These are phyloP conservation scores for Parasteatoda lunata DNA, from an alignment of 2,888 invertebrate species.

Conservation along the genomic window DNA sequence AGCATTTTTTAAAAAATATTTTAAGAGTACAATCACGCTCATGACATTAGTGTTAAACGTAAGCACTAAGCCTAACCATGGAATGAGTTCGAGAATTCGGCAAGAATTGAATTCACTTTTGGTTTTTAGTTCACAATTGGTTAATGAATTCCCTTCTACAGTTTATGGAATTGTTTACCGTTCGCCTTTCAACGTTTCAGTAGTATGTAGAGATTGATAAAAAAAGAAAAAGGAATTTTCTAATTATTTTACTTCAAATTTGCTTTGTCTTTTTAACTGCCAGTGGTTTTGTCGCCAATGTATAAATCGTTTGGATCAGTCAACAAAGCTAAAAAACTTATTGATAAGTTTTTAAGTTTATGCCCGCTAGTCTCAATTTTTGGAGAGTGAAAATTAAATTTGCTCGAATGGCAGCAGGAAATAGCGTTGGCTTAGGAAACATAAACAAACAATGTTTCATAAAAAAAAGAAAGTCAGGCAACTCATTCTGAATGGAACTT, in stretches of 20 bases:
- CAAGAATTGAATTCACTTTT: no score
- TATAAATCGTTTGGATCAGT: slow-evolving; percentile 54
- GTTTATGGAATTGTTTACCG: no score
- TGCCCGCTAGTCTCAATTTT: slow-evolving; percentile 21
- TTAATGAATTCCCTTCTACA: no score
- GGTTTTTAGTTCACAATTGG: no score
- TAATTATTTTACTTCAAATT: background rate
- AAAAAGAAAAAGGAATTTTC: background rate
- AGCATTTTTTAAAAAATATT: no score
- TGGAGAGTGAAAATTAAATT: slow-evolving; percentile 46
- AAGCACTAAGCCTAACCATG: no score
- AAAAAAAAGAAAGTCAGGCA: background rate
- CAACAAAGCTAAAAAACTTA: slow-evolving; percentile 35
- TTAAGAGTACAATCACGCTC: no score
- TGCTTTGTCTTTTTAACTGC: slow-evolving; percentile 27
- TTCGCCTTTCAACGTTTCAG: no score
- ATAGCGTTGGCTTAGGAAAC: slow-evolving; percentile 1
- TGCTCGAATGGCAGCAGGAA: slow-evolving; percentile 30
- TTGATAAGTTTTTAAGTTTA: slow-evolving; percentile 51
- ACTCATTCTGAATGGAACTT: no score
- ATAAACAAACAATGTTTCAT: background rate
- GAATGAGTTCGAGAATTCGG: no score
- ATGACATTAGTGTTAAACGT: no score
- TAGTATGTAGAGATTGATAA: no score
- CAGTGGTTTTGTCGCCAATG: slow-evolving; percentile 22